phyloP scores from a whole-genome alignment of 2,797 vertebrate species.

The Phalanger gymnotis region DNA sequence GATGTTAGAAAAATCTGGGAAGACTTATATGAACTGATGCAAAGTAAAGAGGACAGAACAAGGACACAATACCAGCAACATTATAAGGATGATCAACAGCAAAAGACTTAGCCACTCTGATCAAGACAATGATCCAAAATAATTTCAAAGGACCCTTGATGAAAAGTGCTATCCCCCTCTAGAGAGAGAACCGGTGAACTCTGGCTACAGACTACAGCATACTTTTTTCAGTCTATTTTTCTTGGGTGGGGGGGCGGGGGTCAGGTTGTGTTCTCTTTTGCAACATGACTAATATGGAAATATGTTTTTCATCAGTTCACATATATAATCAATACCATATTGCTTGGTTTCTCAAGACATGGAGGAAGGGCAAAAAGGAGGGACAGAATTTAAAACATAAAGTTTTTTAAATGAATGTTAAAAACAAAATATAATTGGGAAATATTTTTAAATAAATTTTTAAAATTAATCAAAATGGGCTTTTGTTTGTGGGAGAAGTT shows the following conservation, averaged over 20 bases:
- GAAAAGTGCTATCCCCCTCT: neutral
- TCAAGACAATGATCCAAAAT: neutral
- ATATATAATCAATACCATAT: neutral
- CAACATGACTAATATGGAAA: neutral
- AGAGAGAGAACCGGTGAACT: neutral
- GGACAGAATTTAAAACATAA: neutral
- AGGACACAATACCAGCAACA: neutral
- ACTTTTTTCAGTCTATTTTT: neutral
- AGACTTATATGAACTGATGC: neutral
- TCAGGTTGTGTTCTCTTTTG: neutral
- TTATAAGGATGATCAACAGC: neutral
- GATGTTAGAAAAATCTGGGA: neutral
- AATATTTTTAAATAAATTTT: neutral
- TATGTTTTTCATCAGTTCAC: neutral
- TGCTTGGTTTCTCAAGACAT: neutral
- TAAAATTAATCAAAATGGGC: neutral
- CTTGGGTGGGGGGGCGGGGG: too few relatives aligned
- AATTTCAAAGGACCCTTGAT: neutral
- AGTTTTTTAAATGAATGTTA: neutral
- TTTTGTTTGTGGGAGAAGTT: neutral
- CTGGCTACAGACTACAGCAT: neutral
- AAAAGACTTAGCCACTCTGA: neutral
- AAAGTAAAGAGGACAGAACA: neutral
- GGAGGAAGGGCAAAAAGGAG: neutral
- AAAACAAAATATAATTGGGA: neutral